Conservation (phyloP, 2,113 vertebrate species). For the Caranx ignobilis region DNA sequence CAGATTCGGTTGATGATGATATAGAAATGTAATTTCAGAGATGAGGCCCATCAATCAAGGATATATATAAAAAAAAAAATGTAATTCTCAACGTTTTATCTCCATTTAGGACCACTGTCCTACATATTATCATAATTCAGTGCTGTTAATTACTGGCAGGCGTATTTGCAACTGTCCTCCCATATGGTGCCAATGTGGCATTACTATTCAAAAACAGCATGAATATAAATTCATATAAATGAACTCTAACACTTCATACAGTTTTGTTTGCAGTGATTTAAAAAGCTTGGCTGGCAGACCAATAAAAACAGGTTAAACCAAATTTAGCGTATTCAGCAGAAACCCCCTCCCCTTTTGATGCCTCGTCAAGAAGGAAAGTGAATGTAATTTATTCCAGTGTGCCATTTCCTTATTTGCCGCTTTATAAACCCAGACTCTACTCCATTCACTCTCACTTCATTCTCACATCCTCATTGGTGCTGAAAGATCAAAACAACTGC, state of each 20-base stretch:
- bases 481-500: slow-evolving; percentile 14
- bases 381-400: no score
- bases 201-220: not conserved
- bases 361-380: not conserved
- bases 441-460: slow-evolving; percentile 14
- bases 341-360: not conserved
- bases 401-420: slow-evolving; percentile 36
- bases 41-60: no score
- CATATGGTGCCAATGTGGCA: not conserved
- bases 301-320: not conserved
- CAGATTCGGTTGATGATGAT: not conserved
- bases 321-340: slow-evolving; percentile 8
- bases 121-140: no score
- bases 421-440: slow-evolving; percentile 40
- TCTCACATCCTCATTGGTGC: slow-evolving; percentile 34
- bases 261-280: not conserved
- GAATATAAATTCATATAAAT: not conserved
- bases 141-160: not conserved
- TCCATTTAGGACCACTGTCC: no score
- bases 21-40: not conserved
- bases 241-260: not conserved
- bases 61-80: no score
- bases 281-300: not conserved
- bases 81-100: no score
- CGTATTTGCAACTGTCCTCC: not conserved